Percentiles rank a stretch among this genome's conserved stretches.
phyloP scores from a whole-genome alignment of 2,888 invertebrate genomes.

The Cryptocephalus primarius region DNA sequence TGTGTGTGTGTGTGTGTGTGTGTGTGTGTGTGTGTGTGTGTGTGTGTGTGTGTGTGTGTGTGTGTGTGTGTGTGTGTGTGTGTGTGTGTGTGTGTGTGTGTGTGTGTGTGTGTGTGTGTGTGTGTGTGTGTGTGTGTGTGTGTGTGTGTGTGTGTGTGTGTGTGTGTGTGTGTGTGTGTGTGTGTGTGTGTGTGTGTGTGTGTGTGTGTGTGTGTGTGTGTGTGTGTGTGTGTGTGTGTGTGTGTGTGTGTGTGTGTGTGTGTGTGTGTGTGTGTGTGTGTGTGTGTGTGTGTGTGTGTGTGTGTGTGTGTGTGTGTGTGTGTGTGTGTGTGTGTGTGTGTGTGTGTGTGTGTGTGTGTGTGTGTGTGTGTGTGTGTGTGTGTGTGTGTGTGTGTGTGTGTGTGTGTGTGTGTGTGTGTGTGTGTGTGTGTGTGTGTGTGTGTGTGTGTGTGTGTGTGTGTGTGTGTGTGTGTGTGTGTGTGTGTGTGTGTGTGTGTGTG shows the following conservation, averaged over 20 bases:
- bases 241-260: not conserved
- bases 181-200: not conserved
- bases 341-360: not conserved
- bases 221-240: not conserved
- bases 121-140: not conserved
- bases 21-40: not conserved
- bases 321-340: not conserved
- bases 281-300: not conserved
- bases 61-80: not conserved
- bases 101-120: not conserved
- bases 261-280: not conserved
- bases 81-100: not conserved
- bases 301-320: not conserved
- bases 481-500: not conserved
- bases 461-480: not conserved
- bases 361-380: not conserved
- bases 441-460: not conserved
- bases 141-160: not conserved
- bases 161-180: not conserved
- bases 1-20: not conserved
- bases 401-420: not conserved
- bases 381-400: not conserved
- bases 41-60: not conserved
- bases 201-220: not conserved
- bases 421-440: not conserved